Base-by-base conservation (phyloP, 2,113 vertebrate genomes). In the Anolis sagrei region DNA sequence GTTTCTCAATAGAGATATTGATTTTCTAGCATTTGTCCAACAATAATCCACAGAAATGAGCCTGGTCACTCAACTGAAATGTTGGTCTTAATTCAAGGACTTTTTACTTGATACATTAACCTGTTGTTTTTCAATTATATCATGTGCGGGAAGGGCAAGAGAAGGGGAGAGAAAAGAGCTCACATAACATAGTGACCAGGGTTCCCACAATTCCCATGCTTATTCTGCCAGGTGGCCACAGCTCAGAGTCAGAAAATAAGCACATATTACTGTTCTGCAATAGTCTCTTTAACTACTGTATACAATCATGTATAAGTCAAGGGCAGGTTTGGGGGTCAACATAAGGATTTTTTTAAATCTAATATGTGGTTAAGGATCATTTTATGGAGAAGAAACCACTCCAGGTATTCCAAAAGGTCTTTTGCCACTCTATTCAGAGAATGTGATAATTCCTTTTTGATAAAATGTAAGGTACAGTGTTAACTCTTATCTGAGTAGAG, bases 21-120 rank as follows among this genome's bases (percentile, higher is more conserved):
- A 92, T 96, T 95, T 95, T 93, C 91, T 90, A 90, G 93, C 91
- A 94, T 92, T 94, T 94, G 93, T 94, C 93, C 93, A 85, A 93
- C 92, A 85, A 92, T 91, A 91, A 92, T 90, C 90, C 87, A 88
- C 91, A 91, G 87, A 94, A 94, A 93, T 92, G 83, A 89, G 81
- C 84, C 84, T 93, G 93, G 93, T 91, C 92, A 91, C 92, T 90
- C 92, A 93, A 86, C 93, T 86, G 78, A 34, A 80, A 81, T 81
- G 78, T 77, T 89, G 82, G 85, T 84, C 76, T n/a, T 1, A 85
- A 92, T 90, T 90, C 89, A 89, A 93, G 89, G 90, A 93, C 84
- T 91, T 93, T 90, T 94, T 92, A 91, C 85, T 84, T 81, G 64
- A 58, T 85, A 87, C 61, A 7, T 83, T 73, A 89, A 88, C 61